A percentile compares a stretch with the other conserved stretches of the same genome.
These are phyloP conservation scores for Paramormyrops kingsleyae DNA, from an alignment of 2,113 vertebrate genomes.

Conservation along the genomic window DNA sequence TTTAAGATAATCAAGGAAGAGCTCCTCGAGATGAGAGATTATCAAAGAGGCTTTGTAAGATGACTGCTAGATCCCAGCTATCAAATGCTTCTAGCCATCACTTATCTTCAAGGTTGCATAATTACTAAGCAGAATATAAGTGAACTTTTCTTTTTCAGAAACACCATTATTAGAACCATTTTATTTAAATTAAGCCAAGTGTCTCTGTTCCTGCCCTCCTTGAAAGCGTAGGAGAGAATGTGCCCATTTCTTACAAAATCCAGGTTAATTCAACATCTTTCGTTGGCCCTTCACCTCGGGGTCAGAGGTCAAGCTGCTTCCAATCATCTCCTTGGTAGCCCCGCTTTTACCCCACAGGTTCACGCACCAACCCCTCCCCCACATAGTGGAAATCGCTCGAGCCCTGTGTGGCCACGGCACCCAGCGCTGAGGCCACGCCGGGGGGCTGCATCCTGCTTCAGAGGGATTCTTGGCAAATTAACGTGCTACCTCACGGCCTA, in stretches of 20 bases:
- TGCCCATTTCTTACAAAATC: neutral
- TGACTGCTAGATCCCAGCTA: constrained; percentile 50
- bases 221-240: constrained; percentile 34
- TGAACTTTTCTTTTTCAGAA: constrained; percentile 33
- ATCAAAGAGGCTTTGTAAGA: constrained; percentile 49
- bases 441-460: constrained; percentile 94
- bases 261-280: constrained; percentile 3
- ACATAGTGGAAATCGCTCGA: constrained; percentile 39
- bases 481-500: constrained; percentile 98
- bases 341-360: neutral
- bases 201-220: constrained; percentile 57
- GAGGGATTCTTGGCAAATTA: constrained; percentile 99
- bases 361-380: neutral
- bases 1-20: constrained; percentile 55
- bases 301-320: neutral
- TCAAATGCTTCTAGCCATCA: constrained; percentile 52
- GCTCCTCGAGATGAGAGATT: constrained; percentile 57
- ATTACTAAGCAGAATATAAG: constrained; percentile 47
- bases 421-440: constrained; percentile 49
- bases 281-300: neutral
- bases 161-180: constrained; percentile 29
- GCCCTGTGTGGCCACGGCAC: neutral
- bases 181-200: constrained; percentile 33
- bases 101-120: constrained; percentile 50
- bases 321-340: neutral